Base-by-base conservation (phyloP, 2,888 invertebrate species). In the Hemistola chrysoprasaria region DNA sequence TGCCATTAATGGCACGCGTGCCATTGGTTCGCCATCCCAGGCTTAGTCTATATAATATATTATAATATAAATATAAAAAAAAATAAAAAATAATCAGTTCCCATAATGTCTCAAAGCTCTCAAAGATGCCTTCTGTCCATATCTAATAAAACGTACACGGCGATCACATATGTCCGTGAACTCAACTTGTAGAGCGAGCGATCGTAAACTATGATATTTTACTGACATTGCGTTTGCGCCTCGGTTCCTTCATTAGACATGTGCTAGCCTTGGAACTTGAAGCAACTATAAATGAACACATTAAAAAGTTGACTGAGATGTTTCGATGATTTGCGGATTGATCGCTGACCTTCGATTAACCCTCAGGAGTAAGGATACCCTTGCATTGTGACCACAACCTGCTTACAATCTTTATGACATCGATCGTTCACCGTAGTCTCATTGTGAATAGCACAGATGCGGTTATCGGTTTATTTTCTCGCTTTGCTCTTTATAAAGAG, bases 391-490 rank as follows among this genome's bases (percentile, higher is more conserved):
- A 65, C 54, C 50, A 56, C 69, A 78, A 71, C 76, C 75, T 72
- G 68, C 71, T 75, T 72, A 68, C 62, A 74, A 74, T 72, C 73
- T 74, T 77, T 77, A 72, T 74, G 71, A 65, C 71, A 60, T 67
- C 69, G 77, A 79, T 76, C 79, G 74, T 79, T 80, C 74, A 78
- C 81, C 78, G 77, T 72, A 68, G 65, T 60, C 57, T 61, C 60
- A 63, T 59, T 65, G 66, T 68, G 63, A 67, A 65, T 67, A 71
- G 71, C 66, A 69, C 78, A 78, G 77, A 82, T 78, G 84, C 74
- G 69, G 73, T 80, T 85, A 85, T 83, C 76, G 68, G 60, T 78
- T 79, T 81, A 83, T 85, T 84, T 83, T 85, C 82, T 85, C 80
- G 72, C 69, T 78, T 82, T 81, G 80, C 81, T 77, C 78, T 83